Evolutionary conservation across 2,113 vertebrate species (phyloP).

Genomic region (Tretioscincus oriximinensis): DNA sequence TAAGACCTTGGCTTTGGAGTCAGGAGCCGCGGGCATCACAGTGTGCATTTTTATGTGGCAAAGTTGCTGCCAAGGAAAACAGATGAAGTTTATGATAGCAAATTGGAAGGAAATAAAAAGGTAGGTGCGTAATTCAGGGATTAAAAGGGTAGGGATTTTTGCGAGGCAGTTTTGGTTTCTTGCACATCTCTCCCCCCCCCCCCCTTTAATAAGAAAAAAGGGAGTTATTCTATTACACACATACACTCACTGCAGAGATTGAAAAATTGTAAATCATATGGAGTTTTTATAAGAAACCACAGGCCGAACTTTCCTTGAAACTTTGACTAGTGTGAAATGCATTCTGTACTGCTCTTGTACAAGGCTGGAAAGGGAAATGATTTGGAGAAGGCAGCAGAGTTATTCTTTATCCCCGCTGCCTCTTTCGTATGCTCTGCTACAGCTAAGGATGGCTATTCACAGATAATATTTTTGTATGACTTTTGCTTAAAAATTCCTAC

Average conservation of each 20-base stretch:
- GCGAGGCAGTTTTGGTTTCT: background rate
- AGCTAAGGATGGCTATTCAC: no score
- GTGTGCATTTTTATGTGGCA: slow-evolving; percentile 10
- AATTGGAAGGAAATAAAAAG: slow-evolving; percentile 48
- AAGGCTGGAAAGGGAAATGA: background rate
- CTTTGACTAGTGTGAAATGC: background rate
- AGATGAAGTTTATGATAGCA: background rate
- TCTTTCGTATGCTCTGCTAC: no score
- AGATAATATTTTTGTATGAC: no score
- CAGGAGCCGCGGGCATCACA: slow-evolving; percentile 35
- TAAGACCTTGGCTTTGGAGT: slow-evolving; percentile 43
- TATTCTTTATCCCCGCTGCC: no score
- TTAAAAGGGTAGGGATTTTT: slow-evolving; percentile 26
- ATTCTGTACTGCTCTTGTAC: background rate
- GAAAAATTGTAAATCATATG: background rate
- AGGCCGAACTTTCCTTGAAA: background rate
- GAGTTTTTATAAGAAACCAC: background rate
- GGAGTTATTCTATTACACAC: background rate
- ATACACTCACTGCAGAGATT: background rate
- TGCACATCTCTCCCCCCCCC: slow-evolving; percentile 5
- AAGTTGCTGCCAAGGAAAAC: slow-evolving; percentile 33
- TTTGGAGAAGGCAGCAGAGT: no score
- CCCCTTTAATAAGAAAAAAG: slow-evolving; percentile 14
- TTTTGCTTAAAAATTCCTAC: no score
- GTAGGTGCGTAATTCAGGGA: background rate